Base-by-base conservation (phyloP, 2,888 invertebrate genomes). In the Notodonta ziczac region DNA sequence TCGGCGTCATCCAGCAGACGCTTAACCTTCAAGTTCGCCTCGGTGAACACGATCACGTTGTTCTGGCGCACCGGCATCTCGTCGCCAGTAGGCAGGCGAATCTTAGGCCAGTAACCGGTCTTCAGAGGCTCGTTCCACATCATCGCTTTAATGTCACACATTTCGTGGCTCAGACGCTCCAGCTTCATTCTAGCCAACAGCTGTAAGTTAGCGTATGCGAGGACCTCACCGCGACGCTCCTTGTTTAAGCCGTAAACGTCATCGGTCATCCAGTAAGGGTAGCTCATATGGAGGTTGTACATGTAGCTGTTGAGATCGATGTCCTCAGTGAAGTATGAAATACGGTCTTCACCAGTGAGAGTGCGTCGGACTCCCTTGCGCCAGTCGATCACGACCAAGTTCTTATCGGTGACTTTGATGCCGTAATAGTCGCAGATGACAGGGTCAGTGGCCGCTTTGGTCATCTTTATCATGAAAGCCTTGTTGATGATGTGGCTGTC, bases 311-410 rank as follows among this genome's bases (percentile, higher is more conserved):
- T 97, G 13, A 97, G 90, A 68, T 96, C 97, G 58, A 97, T 90
- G 82, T 97, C 97, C 83, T 97, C 97, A 24, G 95, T 95, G 91
- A 96, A 97, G 87, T 97, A 97, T 55, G 94, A 90, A 65, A 97
- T 76, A 35, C 91, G 89, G 78, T 96, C 95, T 60, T 96, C 95
- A 56, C 94, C 91, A 76, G 95, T 93, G 50, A 95, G 67, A 40
- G 94, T 88, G 67, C 94, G 91, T 68, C 95, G 94, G 63, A 94
- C 87, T 55, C 95, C 95, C 70, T 96, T 95, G 82, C 96, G 96
- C 93, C 96, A 96, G 62, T 96, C 94, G 65, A 95, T 94, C 68
- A 96, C 94, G 44, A 95, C 93, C 59, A 95, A 89, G 70, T 94
- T 94, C 79, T 95, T 94, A 73, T 94, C 93, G 67, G 93, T 93